These are phyloP conservation scores for Ophion ellenae DNA, from an alignment of 2,888 invertebrate species.

Conservation along the genomic window DNA sequence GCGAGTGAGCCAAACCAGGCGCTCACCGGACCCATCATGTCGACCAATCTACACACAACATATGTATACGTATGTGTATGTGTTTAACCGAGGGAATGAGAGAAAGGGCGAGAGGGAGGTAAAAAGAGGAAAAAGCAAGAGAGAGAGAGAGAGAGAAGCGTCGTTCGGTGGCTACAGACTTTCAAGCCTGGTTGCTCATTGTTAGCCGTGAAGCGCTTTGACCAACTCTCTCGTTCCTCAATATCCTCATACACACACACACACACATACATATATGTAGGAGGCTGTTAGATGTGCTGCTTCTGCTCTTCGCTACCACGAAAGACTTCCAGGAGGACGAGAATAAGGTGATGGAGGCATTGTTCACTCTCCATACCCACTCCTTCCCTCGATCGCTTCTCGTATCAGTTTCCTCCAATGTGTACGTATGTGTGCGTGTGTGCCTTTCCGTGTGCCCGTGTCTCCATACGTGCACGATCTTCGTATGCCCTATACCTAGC, in stretches of 20 bases:
- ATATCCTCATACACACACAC: conserved; percentile 11
- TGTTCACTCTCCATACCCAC: conserved; percentile 48
- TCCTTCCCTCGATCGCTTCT: conserved; percentile 47
- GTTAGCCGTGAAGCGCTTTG: conserved; percentile 67
- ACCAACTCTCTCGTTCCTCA: conserved; percentile 25
- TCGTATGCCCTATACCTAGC: conserved; percentile 45
- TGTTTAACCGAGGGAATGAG: not conserved
- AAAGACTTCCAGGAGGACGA: conserved; percentile 27
- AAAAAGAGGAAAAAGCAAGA: conserved; percentile 1
- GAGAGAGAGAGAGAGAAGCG: conserved; percentile 55
- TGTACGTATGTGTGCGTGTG: conserved; percentile 48
- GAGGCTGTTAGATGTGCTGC: conserved; percentile 42
- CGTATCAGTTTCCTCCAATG: conserved; percentile 5
- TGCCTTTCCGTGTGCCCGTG: conserved; percentile 53
- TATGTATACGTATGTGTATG: too few species aligned
- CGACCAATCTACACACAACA: conserved; percentile 49
- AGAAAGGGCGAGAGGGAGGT: not conserved
- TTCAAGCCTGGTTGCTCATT: conserved; percentile 73
- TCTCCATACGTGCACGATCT: conserved; percentile 64
- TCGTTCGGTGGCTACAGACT: conserved; percentile 67
- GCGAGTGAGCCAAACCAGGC: conserved; percentile 50
- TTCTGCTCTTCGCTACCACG: conserved; percentile 34
- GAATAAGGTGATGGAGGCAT: conserved; percentile 47
- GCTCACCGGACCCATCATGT: conserved; percentile 46
- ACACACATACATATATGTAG: not conserved